A percentile compares a stretch with the other conserved stretches of the same genome.
phyloP scores from a whole-genome alignment of 2,888 invertebrate genomes.

The Sicus ferrugineus region DNA sequence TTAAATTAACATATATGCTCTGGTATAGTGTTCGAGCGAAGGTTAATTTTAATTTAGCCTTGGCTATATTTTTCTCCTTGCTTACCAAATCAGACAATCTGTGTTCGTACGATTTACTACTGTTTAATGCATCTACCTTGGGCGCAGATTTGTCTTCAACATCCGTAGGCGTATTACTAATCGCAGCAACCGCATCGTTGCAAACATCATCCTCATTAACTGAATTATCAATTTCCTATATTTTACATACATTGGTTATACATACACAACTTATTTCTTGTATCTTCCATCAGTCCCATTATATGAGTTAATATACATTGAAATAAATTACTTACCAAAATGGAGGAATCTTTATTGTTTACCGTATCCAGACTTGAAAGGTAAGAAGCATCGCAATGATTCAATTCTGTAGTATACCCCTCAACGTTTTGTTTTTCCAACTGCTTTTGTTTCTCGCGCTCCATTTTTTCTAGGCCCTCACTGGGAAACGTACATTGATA shows the following conservation, averaged over 20 bases:
- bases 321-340: conserved; percentile 34
- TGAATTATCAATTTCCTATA: conserved; percentile 60
- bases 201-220: conserved; percentile 63
- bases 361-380: conserved; percentile 28
- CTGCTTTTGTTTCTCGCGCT: conserved; percentile 88
- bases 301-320: background rate
- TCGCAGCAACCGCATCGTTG: conserved; percentile 63
- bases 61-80: conserved; percentile 44
- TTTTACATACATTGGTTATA: conserved; percentile 35
- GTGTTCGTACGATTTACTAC: conserved; percentile 56
- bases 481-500: conserved; percentile 43
- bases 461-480: conserved; percentile 95
- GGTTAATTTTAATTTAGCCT: no score
- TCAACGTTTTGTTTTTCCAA: conserved; percentile 72
- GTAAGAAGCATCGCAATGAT: conserved; percentile 34
- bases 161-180: conserved; percentile 6
- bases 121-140: conserved; percentile 5
- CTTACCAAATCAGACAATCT: conserved; percentile 58
- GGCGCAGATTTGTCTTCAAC: conserved; percentile 9
- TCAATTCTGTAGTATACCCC: conserved; percentile 41
- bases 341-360: conserved; percentile 39
- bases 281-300: background rate
- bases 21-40: no score
- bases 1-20: no score
- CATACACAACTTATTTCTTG: background rate